Evolutionary conservation across 1,140 invertebrate species (phyloP).

Genomic region (Drosophila baimaii): DNA sequence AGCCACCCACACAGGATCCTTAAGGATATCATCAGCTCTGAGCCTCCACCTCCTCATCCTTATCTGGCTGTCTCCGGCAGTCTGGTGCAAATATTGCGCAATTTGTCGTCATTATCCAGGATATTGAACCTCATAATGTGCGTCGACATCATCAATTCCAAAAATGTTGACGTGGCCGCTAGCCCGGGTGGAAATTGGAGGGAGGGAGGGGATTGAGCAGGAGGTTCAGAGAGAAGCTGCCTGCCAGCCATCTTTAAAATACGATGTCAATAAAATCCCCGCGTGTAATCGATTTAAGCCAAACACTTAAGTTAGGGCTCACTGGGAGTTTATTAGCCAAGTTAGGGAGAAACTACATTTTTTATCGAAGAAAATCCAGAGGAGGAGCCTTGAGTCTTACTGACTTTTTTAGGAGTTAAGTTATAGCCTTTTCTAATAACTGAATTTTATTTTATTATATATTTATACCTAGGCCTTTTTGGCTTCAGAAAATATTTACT

Average conservation of each 20-base stretch:
- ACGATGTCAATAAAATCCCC: conserved; percentile 17
- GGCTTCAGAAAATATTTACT: too few species aligned
- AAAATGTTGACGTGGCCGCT: conserved; percentile 62
- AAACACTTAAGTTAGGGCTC: conserved; percentile 6
- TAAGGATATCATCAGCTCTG: background rate
- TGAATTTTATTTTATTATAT: too few species aligned
- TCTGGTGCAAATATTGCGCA: conserved; percentile 78
- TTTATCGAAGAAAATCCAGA: too few species aligned
- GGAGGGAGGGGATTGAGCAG: background rate
- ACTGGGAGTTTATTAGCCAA: background rate
- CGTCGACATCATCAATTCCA: conserved; percentile 77
- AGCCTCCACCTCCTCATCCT: background rate
- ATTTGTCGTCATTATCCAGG: conserved; percentile 82
- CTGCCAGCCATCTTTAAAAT: conserved; percentile 14
- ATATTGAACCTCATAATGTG: conserved; percentile 82
- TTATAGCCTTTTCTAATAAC: too few species aligned
- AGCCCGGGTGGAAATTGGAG: background rate
- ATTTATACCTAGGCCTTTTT: too few species aligned
- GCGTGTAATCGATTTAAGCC: conserved; percentile 19
- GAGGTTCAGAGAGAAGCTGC: background rate
- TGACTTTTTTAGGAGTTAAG: too few species aligned
- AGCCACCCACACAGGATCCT: conserved; percentile 17
- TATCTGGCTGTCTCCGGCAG: background rate
- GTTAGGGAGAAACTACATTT: background rate
- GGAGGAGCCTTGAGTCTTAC: too few species aligned